phyloP scores from a whole-genome alignment of 1,140 invertebrate genomes.

The Drosophila yakuba region DNA sequence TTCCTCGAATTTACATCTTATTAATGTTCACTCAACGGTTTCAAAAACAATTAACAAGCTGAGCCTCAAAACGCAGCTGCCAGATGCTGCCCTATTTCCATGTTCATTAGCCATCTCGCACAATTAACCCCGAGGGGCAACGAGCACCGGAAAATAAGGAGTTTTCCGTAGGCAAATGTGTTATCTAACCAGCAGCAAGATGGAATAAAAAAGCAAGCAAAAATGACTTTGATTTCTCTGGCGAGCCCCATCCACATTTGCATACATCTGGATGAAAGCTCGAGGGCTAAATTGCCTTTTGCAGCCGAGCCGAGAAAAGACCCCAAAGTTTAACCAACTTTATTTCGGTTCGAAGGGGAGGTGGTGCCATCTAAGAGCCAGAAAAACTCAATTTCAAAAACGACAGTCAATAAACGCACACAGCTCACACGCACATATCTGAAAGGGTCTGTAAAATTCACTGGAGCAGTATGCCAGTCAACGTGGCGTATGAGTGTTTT shows the following conservation, averaged over 20 bases:
- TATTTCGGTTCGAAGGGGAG: background rate
- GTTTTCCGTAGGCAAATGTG: slow-evolving; percentile 34
- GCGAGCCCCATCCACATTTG: slow-evolving; percentile 37
- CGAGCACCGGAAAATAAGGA: slow-evolving; percentile 10
- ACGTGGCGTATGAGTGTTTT: slow-evolving; percentile 74
- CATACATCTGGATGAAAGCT: slow-evolving; percentile 50
- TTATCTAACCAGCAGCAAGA: slow-evolving; percentile 47
- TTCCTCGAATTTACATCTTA: slow-evolving; percentile 48
- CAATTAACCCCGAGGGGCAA: slow-evolving; percentile 55
- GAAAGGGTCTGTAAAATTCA: slow-evolving; percentile 11
- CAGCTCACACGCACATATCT: slow-evolving; percentile 22
- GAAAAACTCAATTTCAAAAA: slow-evolving; percentile 76
- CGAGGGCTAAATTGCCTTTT: slow-evolving; percentile 66
- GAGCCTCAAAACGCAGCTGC: slow-evolving; percentile 20
- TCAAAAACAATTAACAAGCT: slow-evolving; percentile 59
- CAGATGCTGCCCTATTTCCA: slow-evolving; percentile 25
- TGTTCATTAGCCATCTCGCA: slow-evolving; percentile 63
- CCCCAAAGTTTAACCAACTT: slow-evolving; percentile 58
- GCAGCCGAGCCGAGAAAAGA: slow-evolving; percentile 33
- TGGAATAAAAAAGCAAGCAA: slow-evolving; percentile 48
- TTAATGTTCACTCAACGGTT: slow-evolving; percentile 50
- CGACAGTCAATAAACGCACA: slow-evolving; percentile 68
- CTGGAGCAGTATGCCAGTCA: slow-evolving; percentile 30
- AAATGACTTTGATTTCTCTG: slow-evolving; percentile 68
- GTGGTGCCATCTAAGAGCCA: slow-evolving; percentile 34